A percentile compares a stretch with the other conserved stretches of the same genome.
Conservation (phyloP, 2,113 vertebrate genomes). For the Galeopterus variegatus region DNA sequence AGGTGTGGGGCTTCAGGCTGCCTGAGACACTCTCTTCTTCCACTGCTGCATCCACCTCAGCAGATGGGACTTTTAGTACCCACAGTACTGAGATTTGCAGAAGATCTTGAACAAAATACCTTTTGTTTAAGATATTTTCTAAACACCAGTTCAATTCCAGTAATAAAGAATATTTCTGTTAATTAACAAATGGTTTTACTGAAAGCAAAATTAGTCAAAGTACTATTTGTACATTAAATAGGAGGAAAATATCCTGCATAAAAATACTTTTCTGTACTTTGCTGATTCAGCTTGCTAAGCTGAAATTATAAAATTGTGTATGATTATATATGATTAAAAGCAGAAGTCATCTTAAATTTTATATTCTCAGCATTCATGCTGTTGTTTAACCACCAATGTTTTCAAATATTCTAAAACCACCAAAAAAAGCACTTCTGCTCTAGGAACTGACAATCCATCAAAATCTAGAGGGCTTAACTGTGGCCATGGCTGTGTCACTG, state of each 20-base stretch:
- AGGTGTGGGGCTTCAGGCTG: background rate
- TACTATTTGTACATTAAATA: background rate
- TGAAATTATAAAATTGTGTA: background rate
- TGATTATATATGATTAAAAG: background rate
- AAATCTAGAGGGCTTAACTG: background rate
- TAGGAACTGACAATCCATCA: background rate
- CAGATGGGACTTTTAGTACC: background rate
- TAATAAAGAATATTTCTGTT: constrained; percentile 4
- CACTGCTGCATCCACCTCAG: too few relatives aligned
- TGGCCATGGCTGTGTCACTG: fast-evolving
- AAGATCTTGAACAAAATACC: constrained; percentile 23
- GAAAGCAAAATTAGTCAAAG: constrained; percentile 4
- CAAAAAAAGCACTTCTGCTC: background rate
- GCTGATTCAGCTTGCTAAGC: background rate
- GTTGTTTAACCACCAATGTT: background rate
- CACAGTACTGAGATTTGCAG: background rate
- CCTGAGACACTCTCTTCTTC: too few relatives aligned
- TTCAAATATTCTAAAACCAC: background rate
- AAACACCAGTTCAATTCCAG: background rate
- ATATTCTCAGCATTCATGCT: background rate
- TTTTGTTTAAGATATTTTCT: background rate
- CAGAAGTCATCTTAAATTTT: background rate
- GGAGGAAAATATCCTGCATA: background rate
- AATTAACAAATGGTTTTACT: background rate
- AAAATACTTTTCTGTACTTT: background rate